Conservation (phyloP, 2,113 vertebrate genomes). For the Labeo catla region DNA sequence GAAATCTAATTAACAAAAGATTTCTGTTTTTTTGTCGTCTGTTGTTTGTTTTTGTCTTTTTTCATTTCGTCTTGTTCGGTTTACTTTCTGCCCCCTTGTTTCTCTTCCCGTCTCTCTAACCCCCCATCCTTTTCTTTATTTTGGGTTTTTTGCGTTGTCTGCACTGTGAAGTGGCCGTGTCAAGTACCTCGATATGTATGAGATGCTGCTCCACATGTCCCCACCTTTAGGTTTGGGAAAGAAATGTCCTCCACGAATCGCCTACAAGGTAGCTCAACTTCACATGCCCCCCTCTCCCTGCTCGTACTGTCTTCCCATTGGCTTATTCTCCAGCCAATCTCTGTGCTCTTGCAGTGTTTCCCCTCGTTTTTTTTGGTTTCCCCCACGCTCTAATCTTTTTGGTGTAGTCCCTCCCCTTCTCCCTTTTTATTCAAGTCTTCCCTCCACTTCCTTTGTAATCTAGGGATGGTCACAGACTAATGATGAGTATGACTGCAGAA, state of each 20-base stretch:
- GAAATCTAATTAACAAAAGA: conserved; percentile 86
- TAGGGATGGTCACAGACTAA: conserved; percentile 41
- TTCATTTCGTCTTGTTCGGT: conserved; percentile 64
- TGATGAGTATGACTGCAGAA: conserved; percentile 24
- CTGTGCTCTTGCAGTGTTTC: conserved; percentile 70
- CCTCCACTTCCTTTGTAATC: conserved; percentile 34
- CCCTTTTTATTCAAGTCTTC: conserved; percentile 27
- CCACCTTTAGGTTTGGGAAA: conserved; percentile 99
- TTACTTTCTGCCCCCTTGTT: conserved; percentile 67
- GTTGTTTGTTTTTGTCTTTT: conserved; percentile 41
- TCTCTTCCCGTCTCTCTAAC: conserved; percentile 64
- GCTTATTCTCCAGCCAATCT: conserved; percentile 68
- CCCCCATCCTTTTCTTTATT: conserved; percentile 67
- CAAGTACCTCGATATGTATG: conserved; percentile 99
- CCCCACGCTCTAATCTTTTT: conserved; percentile 61
- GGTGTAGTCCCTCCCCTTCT: conserved; percentile 55
- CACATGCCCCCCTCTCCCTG: conserved; percentile 42
- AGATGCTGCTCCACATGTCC: conserved; percentile 99
- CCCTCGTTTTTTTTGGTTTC: conserved; percentile 58
- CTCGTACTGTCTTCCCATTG: conserved; percentile 66
- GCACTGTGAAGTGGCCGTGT: conserved; percentile 90
- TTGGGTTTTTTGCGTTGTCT: conserved; percentile 62
- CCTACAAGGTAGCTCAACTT: conserved; percentile 94
- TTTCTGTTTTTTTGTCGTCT: conserved; percentile 78
- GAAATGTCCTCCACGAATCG: conserved; percentile 97